Evolutionary conservation across 2,113 vertebrate species (phyloP), one percentile per base, ranked within the genome.

Genomic region (Entosphenus tridentatus): DNA sequence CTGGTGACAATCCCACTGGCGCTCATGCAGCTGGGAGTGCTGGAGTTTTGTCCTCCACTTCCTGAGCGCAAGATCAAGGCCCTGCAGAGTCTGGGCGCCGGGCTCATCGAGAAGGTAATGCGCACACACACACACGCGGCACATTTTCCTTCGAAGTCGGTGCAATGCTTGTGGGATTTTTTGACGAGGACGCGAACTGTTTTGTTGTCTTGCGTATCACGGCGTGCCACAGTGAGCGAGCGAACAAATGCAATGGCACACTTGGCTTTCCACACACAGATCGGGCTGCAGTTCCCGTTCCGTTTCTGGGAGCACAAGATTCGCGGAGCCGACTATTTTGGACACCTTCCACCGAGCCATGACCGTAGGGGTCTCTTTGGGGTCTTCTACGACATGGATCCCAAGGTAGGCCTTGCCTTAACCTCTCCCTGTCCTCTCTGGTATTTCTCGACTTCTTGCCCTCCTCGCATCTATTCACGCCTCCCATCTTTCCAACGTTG

Each of bases 281-380:
- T 98, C 16, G 89, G 85, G 2, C 77, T 98, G 76, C 86, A 89
- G 77, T 98, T 98, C 78, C 88, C 93, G 1, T 85, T 83, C 14
- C 81, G 88, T 75, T 98, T 98, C 76, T 98, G 93, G 93, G 87
- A 95, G 76, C 79, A 75, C 71, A 96, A 95, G 78, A 86, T 96
- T 76, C 85, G 95, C 78, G 86, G 88, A 58, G 89, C 91, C 3
- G 93, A 98, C 76, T 98, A 89, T 77, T 98, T 98, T 70, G 93
- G 89, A 57, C 88, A 93, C 2, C 80, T 96, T 70, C 84, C 93
- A 10, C 85, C 87, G 56, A 75, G 75, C 73, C 82, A 83, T 57
- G 86, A 84, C 75, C 86, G 85, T 59, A 83, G 85, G 72, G 93
- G 93, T 13, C 82, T 97, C 72, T 96, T 96, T 57, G 86, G 86